Evolutionary conservation across 2,797 vertebrate genomes (phyloP).

Genomic region (Gallirallus australis): DNA sequence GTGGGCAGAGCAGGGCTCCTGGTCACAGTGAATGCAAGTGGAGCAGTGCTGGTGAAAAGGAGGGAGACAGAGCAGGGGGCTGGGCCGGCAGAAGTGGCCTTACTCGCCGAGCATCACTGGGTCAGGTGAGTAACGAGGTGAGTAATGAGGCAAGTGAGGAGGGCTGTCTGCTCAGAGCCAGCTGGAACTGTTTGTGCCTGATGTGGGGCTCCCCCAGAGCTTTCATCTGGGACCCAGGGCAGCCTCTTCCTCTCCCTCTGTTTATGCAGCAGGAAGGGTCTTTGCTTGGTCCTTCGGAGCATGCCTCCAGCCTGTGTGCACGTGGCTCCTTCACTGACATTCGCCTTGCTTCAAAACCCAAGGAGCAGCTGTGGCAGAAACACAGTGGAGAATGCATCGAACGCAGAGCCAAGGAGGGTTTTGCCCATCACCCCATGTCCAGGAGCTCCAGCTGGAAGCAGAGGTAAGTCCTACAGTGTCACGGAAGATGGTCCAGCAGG

Average conservation of each 20-base stretch:
- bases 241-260: not conserved
- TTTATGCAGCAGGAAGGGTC: no score
- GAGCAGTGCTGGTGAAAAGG: no score
- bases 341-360: not conserved
- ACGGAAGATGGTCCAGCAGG: accelerated
- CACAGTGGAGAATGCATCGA: not conserved
- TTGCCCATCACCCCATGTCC: accelerated
- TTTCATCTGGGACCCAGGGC: not conserved
- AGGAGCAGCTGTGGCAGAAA: not conserved
- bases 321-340: accelerated
- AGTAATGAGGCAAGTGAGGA: not conserved
- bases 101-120: not conserved
- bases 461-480: accelerated
- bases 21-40: no score
- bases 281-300: no score
- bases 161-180: not conserved
- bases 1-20: no score
- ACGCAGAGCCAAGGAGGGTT: not conserved
- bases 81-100: accelerated
- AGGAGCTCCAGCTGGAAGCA: accelerated
- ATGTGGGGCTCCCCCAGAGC: accelerated
- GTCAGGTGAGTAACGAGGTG: not conserved
- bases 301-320: accelerated
- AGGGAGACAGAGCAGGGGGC: no score
- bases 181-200: not conserved